These are phyloP conservation scores for Lepidocyrtinus sp. DNA, from an alignment of 2,888 invertebrate species.

Conservation along the genomic window DNA sequence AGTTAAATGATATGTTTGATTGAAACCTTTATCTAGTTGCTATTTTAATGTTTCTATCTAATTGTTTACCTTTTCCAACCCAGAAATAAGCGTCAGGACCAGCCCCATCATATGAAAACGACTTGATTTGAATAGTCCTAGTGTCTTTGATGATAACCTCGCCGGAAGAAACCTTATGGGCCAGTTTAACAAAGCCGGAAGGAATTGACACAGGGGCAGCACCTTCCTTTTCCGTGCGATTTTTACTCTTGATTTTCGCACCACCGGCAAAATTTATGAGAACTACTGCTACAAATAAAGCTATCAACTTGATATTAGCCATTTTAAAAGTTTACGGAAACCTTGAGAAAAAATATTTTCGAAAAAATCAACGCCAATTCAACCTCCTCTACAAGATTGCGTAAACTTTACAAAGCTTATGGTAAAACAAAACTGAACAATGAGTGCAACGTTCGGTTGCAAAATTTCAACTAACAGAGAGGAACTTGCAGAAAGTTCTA, in stretches of 20 bases:
- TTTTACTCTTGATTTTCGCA: conserved; percentile 45
- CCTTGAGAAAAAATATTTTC: too few relatives aligned
- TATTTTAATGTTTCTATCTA: too few relatives aligned
- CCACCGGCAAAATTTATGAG: conserved; percentile 32
- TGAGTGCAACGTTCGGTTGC: conserved; percentile 52
- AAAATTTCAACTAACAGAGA: conserved; percentile 53
- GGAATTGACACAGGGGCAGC: conserved; percentile 52
- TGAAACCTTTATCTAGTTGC: conserved; percentile 5
- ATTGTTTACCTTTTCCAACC: conserved; percentile 57
- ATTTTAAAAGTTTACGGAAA: too few relatives aligned
- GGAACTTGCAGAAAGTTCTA: conserved; percentile 51
- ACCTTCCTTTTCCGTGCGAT: conserved; percentile 2
- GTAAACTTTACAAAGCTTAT: conserved; percentile 3
- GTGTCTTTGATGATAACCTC: conserved; percentile 58
- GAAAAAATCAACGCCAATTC: too few relatives aligned
- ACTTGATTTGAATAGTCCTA: conserved; percentile 56
- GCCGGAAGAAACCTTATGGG: conserved; percentile 63
- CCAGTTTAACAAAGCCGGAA: conserved; percentile 52
- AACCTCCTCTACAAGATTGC: too few relatives aligned
- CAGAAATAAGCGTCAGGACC: conserved; percentile 64
- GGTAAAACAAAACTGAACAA: conserved; percentile 47
- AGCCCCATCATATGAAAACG: conserved; percentile 62
- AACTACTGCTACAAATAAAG: conserved; percentile 24
- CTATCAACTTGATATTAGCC: conserved; percentile 17
- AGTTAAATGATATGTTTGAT: neutral